Evolutionary conservation across 1,140 invertebrate genomes (phyloP), one percentile per base, ranked within the genome.

Genomic region (Antheraea mylitta): DNA sequence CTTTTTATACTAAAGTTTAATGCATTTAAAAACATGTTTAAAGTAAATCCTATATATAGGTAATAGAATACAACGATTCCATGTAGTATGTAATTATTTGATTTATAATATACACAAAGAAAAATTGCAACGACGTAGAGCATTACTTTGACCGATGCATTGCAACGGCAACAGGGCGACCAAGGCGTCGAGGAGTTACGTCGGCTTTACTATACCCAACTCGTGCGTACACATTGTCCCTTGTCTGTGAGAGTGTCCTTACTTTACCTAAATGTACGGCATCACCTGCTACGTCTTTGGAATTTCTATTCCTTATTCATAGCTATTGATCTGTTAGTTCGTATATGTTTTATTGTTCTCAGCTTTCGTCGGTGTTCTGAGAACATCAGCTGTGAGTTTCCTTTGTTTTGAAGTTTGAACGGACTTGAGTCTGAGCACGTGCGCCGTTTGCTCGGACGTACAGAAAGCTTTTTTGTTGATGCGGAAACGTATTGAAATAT

Each of bases 221-320:
- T 53, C 45, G 10, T 53, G 13, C 45, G 16, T 53, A 53, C 45
- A 53, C 16, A 53, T 53, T 53, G 45, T 53, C 45, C 45, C 45
- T 37, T 67, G 62, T 70, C 67, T 79, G 68, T 73, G 72, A 75
- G 74, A 82, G 76, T 77, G 75, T 77, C 72, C 71, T 69, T 77
- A 22, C 60, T 30, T 22, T 45, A 53, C 45, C 45, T 53, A n/a
- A 53, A n/a, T 53, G 6, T 53, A 64, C 74, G 79, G 66, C 62
- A 71, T 66, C 87, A 90, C 86, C 87, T 90, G 87, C 84, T 74
- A 73, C 63, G 58, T 48, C 68, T 58, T 69, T 69, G 72, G 71
- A 72, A 66, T 66, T 66, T 13, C 59, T 61, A 66, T 70, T 70
- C 75, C 75, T 67, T 69, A 73, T 69, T 81, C 71, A 70, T 3